Evolutionary conservation across 2,797 vertebrate species (phyloP).

Genomic region (Orientallactaga sibirica): DNA sequence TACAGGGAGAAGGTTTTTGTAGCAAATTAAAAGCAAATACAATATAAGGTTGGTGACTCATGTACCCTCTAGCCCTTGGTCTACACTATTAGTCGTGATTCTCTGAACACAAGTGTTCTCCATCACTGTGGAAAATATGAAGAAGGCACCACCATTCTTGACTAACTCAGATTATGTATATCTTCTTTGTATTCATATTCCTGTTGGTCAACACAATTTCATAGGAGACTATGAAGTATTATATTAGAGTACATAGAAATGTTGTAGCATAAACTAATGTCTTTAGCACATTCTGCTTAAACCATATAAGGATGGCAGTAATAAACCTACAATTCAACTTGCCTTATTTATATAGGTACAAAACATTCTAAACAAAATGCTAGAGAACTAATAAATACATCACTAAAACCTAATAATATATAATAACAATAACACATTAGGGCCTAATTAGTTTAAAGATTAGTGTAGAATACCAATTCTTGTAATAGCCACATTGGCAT

Average conservation of each 20-base stretch:
- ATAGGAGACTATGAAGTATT: background rate
- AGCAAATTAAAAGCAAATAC: background rate
- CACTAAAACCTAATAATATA: background rate
- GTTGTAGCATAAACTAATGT: background rate
- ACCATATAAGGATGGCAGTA: background rate
- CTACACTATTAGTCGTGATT: too few relatives aligned
- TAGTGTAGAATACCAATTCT: background rate
- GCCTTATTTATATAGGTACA: background rate
- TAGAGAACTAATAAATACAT: background rate
- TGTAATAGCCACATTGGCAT: background rate
- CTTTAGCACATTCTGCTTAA: background rate
- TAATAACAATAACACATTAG: slow-evolving; percentile 1
- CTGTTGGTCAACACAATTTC: background rate
- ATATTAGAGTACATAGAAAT: background rate
- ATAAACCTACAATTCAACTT: background rate
- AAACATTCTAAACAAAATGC: slow-evolving; percentile 22
- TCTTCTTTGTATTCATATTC: background rate
- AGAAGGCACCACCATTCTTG: background rate
- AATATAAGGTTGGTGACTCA: background rate
- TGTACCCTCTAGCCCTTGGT: background rate
- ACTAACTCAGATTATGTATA: too few relatives aligned
- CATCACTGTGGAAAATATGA: background rate
- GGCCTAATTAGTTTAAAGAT: slow-evolving; percentile 1
- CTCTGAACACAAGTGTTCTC: background rate
- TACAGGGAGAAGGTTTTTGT: background rate